These are phyloP conservation scores for Pipistrellus pygmaeus DNA, from an alignment of 2,797 vertebrate genomes.

Conservation along the genomic window DNA sequence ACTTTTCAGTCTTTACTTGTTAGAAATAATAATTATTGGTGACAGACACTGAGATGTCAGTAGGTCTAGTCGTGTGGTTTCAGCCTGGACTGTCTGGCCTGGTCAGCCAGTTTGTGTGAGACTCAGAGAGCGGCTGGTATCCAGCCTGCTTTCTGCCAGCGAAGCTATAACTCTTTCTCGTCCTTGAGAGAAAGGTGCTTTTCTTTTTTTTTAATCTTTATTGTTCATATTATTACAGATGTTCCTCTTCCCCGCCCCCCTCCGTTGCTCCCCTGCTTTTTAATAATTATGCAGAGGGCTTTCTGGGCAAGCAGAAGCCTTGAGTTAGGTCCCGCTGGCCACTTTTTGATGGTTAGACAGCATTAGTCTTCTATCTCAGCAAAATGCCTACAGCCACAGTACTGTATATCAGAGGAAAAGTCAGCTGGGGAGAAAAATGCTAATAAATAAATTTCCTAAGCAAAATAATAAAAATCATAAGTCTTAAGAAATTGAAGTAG, in stretches of 20 bases:
- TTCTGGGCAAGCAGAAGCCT: neutral
- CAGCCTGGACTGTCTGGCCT: neutral
- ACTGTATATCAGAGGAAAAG: neutral
- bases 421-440: neutral
- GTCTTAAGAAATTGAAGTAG: constrained; percentile 26
- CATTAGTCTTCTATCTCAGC: neutral
- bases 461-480: constrained; percentile 11
- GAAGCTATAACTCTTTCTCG: neutral
- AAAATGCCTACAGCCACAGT: neutral
- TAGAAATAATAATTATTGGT: neutral
- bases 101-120: neutral
- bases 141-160: neutral
- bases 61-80: neutral
- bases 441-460: constrained; percentile 20
- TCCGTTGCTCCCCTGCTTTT: neutral
- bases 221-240: too few relatives aligned
- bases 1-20: neutral
- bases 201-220: neutral
- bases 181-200: neutral
- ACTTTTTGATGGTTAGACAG: neutral
- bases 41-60: neutral
- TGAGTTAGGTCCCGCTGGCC: neutral
- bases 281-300: neutral
- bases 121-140: too few relatives aligned
- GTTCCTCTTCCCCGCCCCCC: too few relatives aligned